Percentiles rank a stretch among this genome's conserved stretches.
phyloP scores from a whole-genome alignment of 2,113 vertebrate species.

The Limanda limanda region DNA sequence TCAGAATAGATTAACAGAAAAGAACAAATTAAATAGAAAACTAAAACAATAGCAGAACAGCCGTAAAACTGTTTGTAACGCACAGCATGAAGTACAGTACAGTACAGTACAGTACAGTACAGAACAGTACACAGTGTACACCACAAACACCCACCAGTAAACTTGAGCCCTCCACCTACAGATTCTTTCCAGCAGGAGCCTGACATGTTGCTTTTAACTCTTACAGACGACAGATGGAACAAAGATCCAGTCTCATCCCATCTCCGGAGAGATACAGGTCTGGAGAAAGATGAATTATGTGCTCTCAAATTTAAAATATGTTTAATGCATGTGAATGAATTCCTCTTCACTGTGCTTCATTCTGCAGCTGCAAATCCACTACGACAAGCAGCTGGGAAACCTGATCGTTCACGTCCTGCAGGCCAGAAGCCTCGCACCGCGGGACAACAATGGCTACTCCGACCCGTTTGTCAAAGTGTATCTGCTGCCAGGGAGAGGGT shows the following conservation, averaged over 20 bases:
- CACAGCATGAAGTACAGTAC: neutral
- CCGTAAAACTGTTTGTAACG: neutral
- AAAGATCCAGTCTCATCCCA: conserved; percentile 87
- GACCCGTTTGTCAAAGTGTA: conserved; percentile 99
- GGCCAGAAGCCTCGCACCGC: conserved; percentile 92
- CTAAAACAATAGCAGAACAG: neutral
- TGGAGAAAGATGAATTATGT: neutral
- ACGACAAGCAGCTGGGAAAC: conserved; percentile 96
- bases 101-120: too few species aligned
- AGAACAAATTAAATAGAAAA: too few species aligned
- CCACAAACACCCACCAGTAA: conserved; percentile 30
- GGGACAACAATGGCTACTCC: conserved; percentile 97
- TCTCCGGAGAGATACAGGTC: conserved; percentile 97
- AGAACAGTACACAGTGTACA: conserved; percentile 9
- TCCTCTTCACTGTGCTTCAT: conserved; percentile 6
- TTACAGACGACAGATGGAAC: conserved; percentile 86
- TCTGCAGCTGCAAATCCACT: conserved; percentile 96
- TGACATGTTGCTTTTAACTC: conserved; percentile 43
- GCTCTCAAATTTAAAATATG: neutral
- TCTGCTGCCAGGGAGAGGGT: conserved; percentile 97
- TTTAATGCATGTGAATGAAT: neutral
- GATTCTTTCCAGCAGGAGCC: neutral
- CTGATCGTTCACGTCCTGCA: conserved; percentile 98
- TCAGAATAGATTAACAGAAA: too few species aligned
- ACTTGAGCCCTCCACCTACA: conserved; percentile 26